These are phyloP conservation scores for Naja naja DNA, from an alignment of 2,113 vertebrate genomes.

Conservation along the genomic window DNA sequence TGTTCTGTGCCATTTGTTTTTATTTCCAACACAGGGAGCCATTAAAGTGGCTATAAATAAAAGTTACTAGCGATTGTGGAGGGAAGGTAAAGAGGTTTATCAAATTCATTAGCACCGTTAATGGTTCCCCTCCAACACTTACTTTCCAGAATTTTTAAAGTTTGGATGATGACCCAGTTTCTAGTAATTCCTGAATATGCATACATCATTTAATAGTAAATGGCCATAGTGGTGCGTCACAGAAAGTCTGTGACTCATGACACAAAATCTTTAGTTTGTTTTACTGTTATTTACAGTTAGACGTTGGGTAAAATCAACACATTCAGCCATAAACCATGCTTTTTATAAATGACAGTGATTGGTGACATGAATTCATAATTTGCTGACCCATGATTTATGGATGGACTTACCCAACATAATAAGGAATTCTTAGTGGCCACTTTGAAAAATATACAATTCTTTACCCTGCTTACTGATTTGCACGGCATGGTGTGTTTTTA, in stretches of 20 bases:
- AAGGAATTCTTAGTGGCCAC: neutral
- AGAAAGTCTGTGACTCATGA: neutral
- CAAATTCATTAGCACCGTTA: neutral
- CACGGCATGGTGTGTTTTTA: neutral
- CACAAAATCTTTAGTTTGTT: neutral
- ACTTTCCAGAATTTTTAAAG: neutral
- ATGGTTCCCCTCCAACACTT: neutral
- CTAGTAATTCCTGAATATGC: too few relatives aligned
- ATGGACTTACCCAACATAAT: neutral
- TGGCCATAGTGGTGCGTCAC: neutral
- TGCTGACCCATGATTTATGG: neutral
- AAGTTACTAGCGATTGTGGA: neutral
- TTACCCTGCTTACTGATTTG: neutral
- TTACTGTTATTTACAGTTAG: neutral
- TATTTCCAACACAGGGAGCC: slow-evolving; percentile 1
- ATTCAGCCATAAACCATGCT: neutral
- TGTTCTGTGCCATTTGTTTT: slow-evolving; percentile 35
- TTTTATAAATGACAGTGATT: neutral
- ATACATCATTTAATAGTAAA: neutral
- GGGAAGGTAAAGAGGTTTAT: neutral
- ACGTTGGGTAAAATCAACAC: neutral
- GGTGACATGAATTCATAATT: neutral
- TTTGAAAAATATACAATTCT: neutral
- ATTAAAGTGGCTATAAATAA: slow-evolving; percentile 25
- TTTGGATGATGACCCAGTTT: neutral